These are phyloP conservation scores for Berghia stephanieae DNA, from an alignment of 1,140 invertebrate genomes.

Conservation along the genomic window DNA sequence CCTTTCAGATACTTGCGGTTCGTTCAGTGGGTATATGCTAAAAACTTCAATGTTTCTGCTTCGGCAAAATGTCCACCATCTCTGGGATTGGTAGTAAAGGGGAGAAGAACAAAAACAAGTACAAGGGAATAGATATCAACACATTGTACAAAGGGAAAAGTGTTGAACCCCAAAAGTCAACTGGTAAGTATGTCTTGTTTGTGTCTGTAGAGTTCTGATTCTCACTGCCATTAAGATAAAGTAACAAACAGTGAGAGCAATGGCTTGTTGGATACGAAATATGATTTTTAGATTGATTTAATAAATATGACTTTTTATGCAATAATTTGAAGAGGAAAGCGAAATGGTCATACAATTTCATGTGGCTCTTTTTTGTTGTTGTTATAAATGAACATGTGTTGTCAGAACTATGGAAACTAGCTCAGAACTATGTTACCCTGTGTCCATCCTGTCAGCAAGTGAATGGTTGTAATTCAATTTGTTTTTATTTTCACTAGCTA, in stretches of 20 bases:
- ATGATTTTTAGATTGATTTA: background rate
- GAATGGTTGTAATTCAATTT: background rate
- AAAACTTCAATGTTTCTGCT: slow-evolving; percentile 75
- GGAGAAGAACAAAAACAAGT: slow-evolving; percentile 95
- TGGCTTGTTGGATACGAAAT: no score
- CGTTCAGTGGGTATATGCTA: slow-evolving; percentile 68
- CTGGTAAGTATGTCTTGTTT: slow-evolving; percentile 57
- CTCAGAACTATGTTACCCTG: no score
- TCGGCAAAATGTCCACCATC: slow-evolving; percentile 89
- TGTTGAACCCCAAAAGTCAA: slow-evolving; percentile 68
- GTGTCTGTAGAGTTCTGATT: background rate
- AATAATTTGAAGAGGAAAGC: no score
- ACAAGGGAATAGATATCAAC: slow-evolving; percentile 96
- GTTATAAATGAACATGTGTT: no score
- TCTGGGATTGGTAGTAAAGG: slow-evolving; percentile 82
- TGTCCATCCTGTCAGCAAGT: no score
- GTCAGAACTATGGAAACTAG: no score
- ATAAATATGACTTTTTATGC: background rate
- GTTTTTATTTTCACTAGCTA: background rate
- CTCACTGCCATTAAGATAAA: no score
- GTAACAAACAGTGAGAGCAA: no score
- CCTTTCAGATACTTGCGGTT: slow-evolving; percentile 72
- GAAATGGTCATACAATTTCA: no score
- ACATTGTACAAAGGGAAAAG: slow-evolving; percentile 87
- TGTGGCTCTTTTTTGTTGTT: no score